A percentile compares a stretch with the other conserved stretches of the same genome.
Evolutionary conservation across 2,113 vertebrate genomes (phyloP).

Genomic region (Mormyrus lacerda): DNA sequence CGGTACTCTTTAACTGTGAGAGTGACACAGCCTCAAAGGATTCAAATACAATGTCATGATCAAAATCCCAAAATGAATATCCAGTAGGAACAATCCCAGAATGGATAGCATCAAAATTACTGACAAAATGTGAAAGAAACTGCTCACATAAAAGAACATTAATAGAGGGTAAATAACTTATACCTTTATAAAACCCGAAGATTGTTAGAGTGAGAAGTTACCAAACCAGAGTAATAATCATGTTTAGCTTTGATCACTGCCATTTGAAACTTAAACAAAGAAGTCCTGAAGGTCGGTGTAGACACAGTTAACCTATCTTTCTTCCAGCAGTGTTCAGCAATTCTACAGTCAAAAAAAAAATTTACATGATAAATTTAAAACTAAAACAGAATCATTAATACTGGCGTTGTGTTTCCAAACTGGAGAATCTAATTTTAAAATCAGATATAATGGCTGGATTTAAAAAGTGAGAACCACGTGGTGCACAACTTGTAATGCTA

Average conservation of each 20-base stretch:
- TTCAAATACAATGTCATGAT: background rate
- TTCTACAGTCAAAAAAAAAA: no score
- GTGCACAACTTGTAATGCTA: background rate
- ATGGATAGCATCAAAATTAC: background rate
- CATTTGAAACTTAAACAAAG: background rate
- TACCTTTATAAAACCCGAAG: no score
- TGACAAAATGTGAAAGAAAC: background rate
- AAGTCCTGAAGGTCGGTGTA: background rate
- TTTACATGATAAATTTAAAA: background rate
- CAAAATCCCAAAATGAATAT: background rate
- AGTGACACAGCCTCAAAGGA: background rate
- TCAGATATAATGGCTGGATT: background rate
- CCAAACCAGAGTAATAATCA: no score
- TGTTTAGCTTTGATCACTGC: no score
- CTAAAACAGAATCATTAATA: background rate
- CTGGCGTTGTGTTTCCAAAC: background rate
- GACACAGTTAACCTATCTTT: background rate
- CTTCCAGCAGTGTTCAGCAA: background rate
- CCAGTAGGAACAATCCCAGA: background rate
- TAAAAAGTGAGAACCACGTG: no score
- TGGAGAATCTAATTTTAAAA: background rate
- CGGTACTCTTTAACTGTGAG: background rate
- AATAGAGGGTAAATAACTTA: no score
- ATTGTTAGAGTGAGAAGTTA: no score
- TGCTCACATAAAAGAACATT: background rate